A percentile compares a stretch with the other conserved stretches of the same genome.
Conservation (phyloP, 1,140 invertebrate species). For the Grapholita molesta region DNA sequence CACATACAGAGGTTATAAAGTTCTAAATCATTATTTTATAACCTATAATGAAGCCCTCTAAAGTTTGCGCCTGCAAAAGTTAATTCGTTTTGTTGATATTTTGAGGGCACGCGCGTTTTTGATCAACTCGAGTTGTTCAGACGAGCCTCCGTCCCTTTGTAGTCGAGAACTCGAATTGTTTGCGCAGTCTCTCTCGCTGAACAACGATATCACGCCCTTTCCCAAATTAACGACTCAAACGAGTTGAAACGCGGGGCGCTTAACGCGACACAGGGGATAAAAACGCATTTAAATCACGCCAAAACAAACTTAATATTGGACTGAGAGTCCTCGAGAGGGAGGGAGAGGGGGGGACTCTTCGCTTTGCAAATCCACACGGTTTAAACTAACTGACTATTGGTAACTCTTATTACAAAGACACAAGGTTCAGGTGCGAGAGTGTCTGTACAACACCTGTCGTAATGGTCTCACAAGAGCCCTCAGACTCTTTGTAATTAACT, state of each 20-base stretch:
- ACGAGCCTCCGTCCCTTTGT: background rate
- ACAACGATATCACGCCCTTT: slow-evolving; percentile 5
- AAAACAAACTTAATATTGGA: slow-evolving; percentile 46
- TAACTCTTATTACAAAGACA: too few relatives aligned
- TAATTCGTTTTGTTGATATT: too few relatives aligned
- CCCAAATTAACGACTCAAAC: background rate
- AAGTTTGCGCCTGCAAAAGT: too few relatives aligned
- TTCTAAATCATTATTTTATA: too few relatives aligned
- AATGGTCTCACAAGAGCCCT: background rate
- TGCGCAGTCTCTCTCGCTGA: background rate
- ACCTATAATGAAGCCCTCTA: too few relatives aligned
- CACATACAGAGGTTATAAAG: too few relatives aligned
- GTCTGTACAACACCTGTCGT: background rate
- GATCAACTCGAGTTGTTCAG: too few relatives aligned
- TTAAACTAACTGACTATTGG: too few relatives aligned
- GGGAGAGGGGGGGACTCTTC: background rate
- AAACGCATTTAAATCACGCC: slow-evolving; percentile 37
- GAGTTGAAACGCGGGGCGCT: background rate
- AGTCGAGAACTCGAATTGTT: background rate
- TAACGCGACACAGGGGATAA: background rate
- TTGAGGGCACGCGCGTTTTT: too few relatives aligned
- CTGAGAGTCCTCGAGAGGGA: slow-evolving; percentile 17
- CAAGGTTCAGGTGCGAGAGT: background rate
- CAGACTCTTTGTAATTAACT: background rate
- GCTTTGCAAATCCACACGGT: too few relatives aligned